Percentiles rank a stretch among this genome's conserved stretches.
Conservation (phyloP, 2,113 vertebrate species). For the Cichladusa arquata region DNA sequence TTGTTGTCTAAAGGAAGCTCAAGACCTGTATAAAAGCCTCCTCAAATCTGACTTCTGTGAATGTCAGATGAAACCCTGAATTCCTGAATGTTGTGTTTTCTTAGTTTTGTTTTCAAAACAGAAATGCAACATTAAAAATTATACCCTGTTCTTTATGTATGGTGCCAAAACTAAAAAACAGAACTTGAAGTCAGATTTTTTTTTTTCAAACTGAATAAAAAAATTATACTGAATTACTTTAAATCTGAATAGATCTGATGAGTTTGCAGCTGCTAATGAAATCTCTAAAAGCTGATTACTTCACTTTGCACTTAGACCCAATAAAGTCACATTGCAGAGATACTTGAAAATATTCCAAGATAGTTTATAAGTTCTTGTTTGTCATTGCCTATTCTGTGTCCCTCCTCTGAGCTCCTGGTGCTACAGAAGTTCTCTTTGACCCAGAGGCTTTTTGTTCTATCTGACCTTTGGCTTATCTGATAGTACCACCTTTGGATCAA, state of each 20-base stretch:
- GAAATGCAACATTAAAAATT: background rate
- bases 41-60: background rate
- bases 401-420: background rate
- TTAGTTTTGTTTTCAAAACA: background rate
- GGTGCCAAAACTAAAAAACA: background rate
- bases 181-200: background rate
- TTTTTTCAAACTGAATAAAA: background rate
- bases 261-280: background rate
- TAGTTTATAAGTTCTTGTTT: background rate
- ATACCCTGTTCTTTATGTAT: background rate
- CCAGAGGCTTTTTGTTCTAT: background rate
- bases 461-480: background rate
- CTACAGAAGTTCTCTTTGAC: background rate
- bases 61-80: background rate
- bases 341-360: slow-evolving; percentile 7
- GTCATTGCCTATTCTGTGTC: background rate
- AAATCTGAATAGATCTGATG: background rate
- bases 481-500: background rate
- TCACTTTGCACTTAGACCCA: slow-evolving; percentile 9
- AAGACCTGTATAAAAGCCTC: background rate
- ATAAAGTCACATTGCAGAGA: background rate
- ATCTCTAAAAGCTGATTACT: background rate
- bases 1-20: background rate
- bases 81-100: background rate
- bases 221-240: background rate